Base-by-base conservation (phyloP, 2,888 invertebrate species). In the Megastigmus dorsalis region DNA sequence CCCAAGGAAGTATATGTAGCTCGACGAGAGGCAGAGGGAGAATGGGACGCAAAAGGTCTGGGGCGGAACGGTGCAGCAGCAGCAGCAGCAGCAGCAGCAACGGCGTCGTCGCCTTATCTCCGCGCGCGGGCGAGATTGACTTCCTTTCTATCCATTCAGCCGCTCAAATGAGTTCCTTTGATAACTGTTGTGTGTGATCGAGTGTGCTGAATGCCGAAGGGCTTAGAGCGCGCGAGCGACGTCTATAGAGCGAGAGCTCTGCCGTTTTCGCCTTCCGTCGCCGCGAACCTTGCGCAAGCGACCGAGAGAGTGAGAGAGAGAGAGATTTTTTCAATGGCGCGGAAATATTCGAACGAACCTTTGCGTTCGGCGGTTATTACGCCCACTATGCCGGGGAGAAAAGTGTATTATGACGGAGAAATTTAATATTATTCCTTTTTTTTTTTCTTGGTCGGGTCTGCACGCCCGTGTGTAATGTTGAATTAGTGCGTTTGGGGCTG, bases 81-180 rank as follows among this genome's bases (percentile, higher is more conserved):
- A n/a, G n/a, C n/a, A n/a, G n/a, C n/a, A n/a, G n/a, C n/a, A n/a
- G n/a, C n/a, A n/a, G n/a, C n/a, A n/a, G n/a, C n/a, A n/a, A n/a
- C n/a, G n/a, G n/a, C n/a, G n/a, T n/a, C n/a, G n/a, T n/a, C 80
- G 84, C 84, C 86, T 86, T 87, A 87, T 87, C 87, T 87, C 85
- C 85, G 86, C 83, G 82, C 82, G n/a, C n/a, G n/a, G 81, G 83
- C 84, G 85, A 87, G 87, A 87, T 87, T 87, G 87, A 86, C 87
- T 86, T 86, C 86, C 86, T 86, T 86, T 86, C 86, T 85, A 85
- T 81, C 86, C 83, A 86, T 85, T 85, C 86, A 86, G 79, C 83
- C 84, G 86, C 85, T 86, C 86, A 85, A 86, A 87, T 87, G 84
- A 87, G 87, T 87, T 87, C 87, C 86, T 87, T 87, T 87, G 87